phyloP scores from a whole-genome alignment of 2,113 vertebrate genomes.

The Otus sunia region DNA sequence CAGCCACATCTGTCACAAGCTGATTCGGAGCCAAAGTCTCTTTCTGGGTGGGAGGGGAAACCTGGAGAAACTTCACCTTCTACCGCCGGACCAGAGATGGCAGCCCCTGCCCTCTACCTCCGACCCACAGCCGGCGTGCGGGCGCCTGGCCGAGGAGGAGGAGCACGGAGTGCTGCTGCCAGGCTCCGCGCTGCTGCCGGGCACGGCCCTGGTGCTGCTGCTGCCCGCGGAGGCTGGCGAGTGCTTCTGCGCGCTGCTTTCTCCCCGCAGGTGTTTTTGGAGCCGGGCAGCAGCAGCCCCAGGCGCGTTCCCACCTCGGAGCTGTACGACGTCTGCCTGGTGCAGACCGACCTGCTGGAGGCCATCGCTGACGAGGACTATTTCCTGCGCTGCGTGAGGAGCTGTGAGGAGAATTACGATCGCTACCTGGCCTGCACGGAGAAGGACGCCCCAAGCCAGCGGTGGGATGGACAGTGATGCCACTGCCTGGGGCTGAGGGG shows the following conservation, averaged over 20 bases:
- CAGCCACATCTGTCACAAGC: neutral
- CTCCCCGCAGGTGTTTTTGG: conserved; percentile 77
- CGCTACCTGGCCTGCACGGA: conserved; percentile 62
- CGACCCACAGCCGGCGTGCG: fast-evolving
- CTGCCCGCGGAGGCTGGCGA: fast-evolving
- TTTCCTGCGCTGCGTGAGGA: conserved; percentile 79
- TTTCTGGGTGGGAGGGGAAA: neutral
- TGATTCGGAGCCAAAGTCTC: neutral
- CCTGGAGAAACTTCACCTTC: neutral
- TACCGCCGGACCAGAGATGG: neutral
- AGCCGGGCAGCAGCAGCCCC: conserved; percentile 44
- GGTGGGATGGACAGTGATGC: neutral
- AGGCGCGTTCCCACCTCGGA: conserved; percentile 73
- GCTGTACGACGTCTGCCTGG: conserved; percentile 81
- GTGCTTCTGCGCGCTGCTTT: neutral
- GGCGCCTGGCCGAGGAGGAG: fast-evolving
- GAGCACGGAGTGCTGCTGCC: neutral
- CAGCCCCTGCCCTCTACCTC: neutral
- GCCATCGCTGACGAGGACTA: conserved; percentile 83
- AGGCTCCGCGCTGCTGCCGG: fast-evolving
- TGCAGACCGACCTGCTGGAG: conserved; percentile 85
- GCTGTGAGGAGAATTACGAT: conserved; percentile 85
- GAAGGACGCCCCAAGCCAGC: neutral
- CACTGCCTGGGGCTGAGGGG: neutral
- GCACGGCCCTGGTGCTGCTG: neutral